Conservation (phyloP, 2,797 vertebrate species). For the Rousettus madagascariensis region DNA sequence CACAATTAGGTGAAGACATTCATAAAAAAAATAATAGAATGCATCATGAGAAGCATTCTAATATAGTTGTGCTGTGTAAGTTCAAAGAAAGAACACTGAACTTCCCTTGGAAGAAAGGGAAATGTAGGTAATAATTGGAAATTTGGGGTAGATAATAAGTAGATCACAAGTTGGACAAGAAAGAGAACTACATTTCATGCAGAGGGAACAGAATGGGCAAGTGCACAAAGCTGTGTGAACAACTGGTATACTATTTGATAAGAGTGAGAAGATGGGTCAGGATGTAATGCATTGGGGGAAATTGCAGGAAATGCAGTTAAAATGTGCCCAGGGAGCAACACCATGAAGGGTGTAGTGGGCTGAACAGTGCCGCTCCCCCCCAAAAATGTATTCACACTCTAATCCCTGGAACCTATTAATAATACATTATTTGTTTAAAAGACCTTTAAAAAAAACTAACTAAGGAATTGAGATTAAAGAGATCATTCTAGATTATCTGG, state of each 20-base stretch:
- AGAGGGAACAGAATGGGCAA: neutral
- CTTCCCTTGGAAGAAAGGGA: neutral
- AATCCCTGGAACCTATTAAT: neutral
- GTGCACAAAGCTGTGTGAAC: neutral
- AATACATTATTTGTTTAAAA: neutral
- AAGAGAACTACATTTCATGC: neutral
- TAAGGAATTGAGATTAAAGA: neutral
- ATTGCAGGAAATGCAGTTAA: neutral
- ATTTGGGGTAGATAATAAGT: neutral
- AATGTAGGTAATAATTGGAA: neutral
- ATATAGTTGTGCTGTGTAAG: too few species aligned
- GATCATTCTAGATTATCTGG: neutral
- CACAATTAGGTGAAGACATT: neutral
- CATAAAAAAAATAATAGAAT: neutral
- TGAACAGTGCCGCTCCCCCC: neutral
- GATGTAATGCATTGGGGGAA: neutral
- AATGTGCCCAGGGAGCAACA: neutral
- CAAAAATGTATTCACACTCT: neutral
- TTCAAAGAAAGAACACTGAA: neutral
- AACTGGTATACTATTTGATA: neutral
- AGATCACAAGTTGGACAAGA: neutral
- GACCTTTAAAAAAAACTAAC: neutral
- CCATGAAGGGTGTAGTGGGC: too few species aligned
- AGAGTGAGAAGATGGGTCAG: neutral
- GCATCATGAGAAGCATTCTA: rapidly evolving